Conservation (phyloP, 23 tunicate species). For the Trididemnum clinides region DNA sequence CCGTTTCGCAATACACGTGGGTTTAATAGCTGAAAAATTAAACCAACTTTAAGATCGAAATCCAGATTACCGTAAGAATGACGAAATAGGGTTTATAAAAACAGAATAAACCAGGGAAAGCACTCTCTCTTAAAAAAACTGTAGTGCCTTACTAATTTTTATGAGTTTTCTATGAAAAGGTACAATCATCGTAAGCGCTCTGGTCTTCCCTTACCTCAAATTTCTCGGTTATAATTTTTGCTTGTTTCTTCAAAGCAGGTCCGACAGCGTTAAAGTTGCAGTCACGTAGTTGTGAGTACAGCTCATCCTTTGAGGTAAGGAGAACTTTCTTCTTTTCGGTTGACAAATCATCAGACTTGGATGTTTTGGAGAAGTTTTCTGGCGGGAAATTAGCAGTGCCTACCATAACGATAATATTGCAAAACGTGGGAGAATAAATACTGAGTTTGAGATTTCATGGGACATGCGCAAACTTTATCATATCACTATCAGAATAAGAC, state of each 20-base stretch:
- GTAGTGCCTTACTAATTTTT: too few relatives aligned
- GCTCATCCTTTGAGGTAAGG: conserved; percentile 84
- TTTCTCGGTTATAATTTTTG: conserved; percentile 68
- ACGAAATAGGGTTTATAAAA: too few relatives aligned
- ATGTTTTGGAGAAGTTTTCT: conserved; percentile 66
- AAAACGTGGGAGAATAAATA: too few relatives aligned
- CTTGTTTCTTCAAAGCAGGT: conserved; percentile 60
- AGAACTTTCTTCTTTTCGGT: conserved; percentile 79
- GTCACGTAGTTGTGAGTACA: conserved; percentile 65
- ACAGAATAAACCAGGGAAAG: background rate
- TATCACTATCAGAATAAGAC: too few relatives aligned
- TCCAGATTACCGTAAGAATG: too few relatives aligned
- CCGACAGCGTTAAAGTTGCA: conserved; percentile 91
- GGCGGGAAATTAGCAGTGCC: conserved; percentile 86
- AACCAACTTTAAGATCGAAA: too few relatives aligned
- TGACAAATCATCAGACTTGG: conserved; percentile 62
- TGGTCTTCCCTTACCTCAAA: conserved; percentile 81
- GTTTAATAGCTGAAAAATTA: too few relatives aligned
- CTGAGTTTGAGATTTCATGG: too few relatives aligned
- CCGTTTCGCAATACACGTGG: too few relatives aligned
- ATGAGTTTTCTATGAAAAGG: too few relatives aligned
- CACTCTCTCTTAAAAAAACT: background rate
- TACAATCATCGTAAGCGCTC: too few relatives aligned
- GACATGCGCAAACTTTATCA: too few relatives aligned
- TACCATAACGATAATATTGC: background rate